A percentile compares a stretch with the other conserved stretches of the same genome.
These are phyloP conservation scores for Papilio helenus DNA, from an alignment of 1,140 invertebrate genomes.

Conservation along the genomic window DNA sequence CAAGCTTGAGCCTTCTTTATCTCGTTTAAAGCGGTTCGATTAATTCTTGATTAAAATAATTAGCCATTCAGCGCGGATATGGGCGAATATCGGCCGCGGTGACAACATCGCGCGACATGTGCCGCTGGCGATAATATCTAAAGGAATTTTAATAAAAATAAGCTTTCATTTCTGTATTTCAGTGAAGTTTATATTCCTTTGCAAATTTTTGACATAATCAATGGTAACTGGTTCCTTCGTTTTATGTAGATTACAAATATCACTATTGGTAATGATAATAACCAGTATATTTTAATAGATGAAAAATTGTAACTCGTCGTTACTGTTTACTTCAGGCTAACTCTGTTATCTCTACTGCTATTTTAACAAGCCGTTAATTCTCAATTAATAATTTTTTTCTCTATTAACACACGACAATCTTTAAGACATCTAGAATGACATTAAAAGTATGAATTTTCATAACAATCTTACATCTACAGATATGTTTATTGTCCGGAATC, in stretches of 20 bases:
- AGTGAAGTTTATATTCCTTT: background rate
- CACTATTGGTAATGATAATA: background rate
- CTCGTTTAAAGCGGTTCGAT: slow-evolving; percentile 53
- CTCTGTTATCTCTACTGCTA: too few species aligned
- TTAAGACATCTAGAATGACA: too few species aligned
- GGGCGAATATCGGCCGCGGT: background rate
- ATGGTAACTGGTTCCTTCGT: background rate
- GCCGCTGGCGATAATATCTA: slow-evolving; percentile 6
- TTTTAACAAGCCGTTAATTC: too few species aligned
- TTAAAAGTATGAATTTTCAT: too few species aligned
- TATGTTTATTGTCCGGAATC: too few species aligned
- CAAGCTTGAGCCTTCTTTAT: slow-evolving; percentile 53
- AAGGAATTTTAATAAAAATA: slow-evolving; percentile 30
- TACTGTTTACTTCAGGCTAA: too few species aligned
- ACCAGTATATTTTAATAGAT: too few species aligned
- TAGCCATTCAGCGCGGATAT: slow-evolving; percentile 58
- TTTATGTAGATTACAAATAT: background rate
- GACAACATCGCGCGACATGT: background rate
- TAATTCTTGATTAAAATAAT: slow-evolving; percentile 65
- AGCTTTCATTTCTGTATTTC: background rate
- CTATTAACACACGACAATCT: too few species aligned
- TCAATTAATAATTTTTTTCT: too few species aligned
- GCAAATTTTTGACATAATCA: background rate
- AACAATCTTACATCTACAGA: too few species aligned
- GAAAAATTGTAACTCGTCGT: too few species aligned